Evolutionary conservation across 2,888 invertebrate genomes (phyloP).

Genomic region (Chromoteleia sp.): DNA sequence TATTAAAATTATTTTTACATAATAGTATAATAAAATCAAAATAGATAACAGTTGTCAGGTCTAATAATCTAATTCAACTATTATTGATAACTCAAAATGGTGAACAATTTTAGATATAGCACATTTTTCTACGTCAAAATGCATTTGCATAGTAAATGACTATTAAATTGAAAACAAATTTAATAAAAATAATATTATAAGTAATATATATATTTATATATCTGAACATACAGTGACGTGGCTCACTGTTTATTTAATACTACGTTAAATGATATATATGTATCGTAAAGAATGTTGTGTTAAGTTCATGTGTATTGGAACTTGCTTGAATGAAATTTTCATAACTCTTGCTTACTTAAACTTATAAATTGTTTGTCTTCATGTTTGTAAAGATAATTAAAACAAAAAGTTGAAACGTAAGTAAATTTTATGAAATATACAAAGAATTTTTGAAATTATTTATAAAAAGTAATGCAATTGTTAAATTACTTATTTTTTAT

Average conservation of each 20-base stretch:
- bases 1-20: too few relatives aligned
- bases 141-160: neutral
- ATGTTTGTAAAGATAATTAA: neutral
- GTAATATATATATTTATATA: neutral
- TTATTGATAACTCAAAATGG: neutral
- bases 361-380: slow-evolving; percentile 3
- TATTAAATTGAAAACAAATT: slow-evolving; percentile 1
- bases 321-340: neutral
- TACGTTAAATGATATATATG: too few relatives aligned
- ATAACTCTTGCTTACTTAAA: neutral
- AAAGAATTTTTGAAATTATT: too few relatives aligned
- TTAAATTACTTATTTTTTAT: too few relatives aligned
- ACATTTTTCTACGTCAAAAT: neutral
- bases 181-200: neutral
- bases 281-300: too few relatives aligned
- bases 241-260: neutral
- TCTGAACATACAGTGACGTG: neutral
- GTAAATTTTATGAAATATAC: too few relatives aligned
- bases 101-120: neutral
- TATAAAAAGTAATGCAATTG: too few relatives aligned
- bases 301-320: neutral
- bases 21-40: too few relatives aligned
- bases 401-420: neutral
- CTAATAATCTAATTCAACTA: too few relatives aligned
- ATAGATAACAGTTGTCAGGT: too few relatives aligned